Conservation (phyloP, 1,140 invertebrate genomes). For the Camponotus floridanus region DNA sequence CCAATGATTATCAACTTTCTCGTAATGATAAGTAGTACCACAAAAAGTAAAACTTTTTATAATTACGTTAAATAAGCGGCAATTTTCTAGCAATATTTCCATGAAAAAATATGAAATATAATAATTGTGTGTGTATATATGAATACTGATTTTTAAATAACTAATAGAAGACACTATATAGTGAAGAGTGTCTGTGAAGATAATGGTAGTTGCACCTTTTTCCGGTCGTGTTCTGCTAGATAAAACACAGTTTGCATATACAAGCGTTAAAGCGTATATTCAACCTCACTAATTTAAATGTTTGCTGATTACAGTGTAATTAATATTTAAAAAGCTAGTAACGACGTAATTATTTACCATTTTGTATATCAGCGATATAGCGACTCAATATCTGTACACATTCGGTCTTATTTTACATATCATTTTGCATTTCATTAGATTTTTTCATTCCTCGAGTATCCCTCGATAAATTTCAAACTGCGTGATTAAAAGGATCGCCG, state of each 20-base stretch:
- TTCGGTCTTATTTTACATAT: constrained; percentile 49
- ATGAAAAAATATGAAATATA: not conserved
- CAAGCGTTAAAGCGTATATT: not conserved
- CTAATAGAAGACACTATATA: not conserved
- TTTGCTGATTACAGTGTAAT: constrained; percentile 48
- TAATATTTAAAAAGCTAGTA: constrained; percentile 50
- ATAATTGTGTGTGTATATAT: not conserved
- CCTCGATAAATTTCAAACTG: constrained; percentile 44
- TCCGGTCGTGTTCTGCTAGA: constrained; percentile 16
- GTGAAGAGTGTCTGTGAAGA: not conserved
- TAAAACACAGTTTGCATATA: constrained; percentile 42
- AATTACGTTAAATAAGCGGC: not conserved
- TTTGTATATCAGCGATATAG: not conserved
- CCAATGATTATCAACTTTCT: not conserved
- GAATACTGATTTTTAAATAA: not conserved
- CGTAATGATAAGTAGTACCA: too few species aligned
- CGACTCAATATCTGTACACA: constrained; percentile 30
- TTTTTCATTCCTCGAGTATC: constrained; percentile 19
- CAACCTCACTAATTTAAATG: constrained; percentile 39
- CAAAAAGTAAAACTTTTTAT: too few species aligned
- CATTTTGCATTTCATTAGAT: constrained; percentile 60
- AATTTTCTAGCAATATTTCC: not conserved
- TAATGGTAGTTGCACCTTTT: constrained; percentile 1
- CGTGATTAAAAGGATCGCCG: constrained; percentile 37
- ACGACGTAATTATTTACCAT: constrained; percentile 47